Evolutionary conservation across 2,113 vertebrate species (phyloP), one percentile per base, ranked within the genome.

Genomic region (human (Homo sapiens)): DNA sequence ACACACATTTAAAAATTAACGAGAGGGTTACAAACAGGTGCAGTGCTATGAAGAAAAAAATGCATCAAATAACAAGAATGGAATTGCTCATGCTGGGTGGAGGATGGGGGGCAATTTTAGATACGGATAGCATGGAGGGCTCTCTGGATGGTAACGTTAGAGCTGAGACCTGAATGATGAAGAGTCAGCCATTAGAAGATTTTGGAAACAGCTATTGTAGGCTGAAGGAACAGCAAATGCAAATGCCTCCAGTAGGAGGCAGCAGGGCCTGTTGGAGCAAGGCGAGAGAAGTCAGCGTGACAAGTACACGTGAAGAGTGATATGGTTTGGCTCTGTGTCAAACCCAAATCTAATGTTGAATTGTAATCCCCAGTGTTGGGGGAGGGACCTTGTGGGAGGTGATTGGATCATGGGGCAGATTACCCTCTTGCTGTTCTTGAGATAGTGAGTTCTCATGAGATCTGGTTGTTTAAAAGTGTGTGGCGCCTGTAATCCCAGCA

Each of bases 241-340:
- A 81, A 64, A 55, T 5, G 57, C 0, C 64, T 10, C 10, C 4
- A 38, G 32, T 40, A 4, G 1, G 25, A 30, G 72, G 35, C 14
- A 18, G 14, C 48, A 2, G 40, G 64, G n/a, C 3, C 11, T 7
- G 2, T 10, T 30, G 66, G 45, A 79, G 10, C 20, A 45, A 32
- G 6, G 1, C 35, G 23, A 43, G n/a, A 73, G 82, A 45, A 57
- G 40, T 35, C 72, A 25, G 22, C 0, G 25, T 22, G 70, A 32
- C 10, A 30, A 40, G 45, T 9, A 0, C 23, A n/a, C 68, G 32
- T 0, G 72, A 57, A 22, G 12, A 27, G 22, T 14, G 1, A 64
- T 32, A 64, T 30, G 27, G 61, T 64, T 30, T 30, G 61, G 61
- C 27, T 64, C 27, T 64, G 61, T 64, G 27, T 64, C 61, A 43